phyloP scores from a whole-genome alignment of 2,797 vertebrate genomes.

The Sphaeramia orbicularis region DNA sequence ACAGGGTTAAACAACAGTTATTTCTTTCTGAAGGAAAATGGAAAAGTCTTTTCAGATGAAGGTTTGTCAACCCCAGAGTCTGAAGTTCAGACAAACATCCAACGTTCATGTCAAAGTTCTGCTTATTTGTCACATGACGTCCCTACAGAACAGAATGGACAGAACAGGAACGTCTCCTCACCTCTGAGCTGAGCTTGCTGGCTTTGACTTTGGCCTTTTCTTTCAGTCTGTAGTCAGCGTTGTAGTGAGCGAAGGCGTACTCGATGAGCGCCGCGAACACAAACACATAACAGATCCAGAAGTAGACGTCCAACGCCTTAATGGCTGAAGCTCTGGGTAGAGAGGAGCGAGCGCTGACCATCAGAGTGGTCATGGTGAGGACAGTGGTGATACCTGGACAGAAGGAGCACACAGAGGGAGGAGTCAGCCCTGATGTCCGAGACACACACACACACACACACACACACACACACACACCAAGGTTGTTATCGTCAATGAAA shows the following conservation, averaged over 20 bases:
- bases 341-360: slow-evolving; percentile 96
- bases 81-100: neutral
- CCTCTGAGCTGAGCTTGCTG: slow-evolving; percentile 89
- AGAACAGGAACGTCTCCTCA: slow-evolving; percentile 66
- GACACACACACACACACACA: too few species aligned
- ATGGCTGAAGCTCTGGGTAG: slow-evolving; percentile 96
- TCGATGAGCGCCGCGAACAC: slow-evolving; percentile 97
- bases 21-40: too few species aligned
- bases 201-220: slow-evolving; percentile 93
- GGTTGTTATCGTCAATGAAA: too few species aligned
- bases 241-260: slow-evolving; percentile 98
- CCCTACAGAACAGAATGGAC: slow-evolving; percentile 7
- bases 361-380: slow-evolving; percentile 98
- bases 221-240: slow-evolving; percentile 96
- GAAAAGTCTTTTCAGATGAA: too few species aligned
- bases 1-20: too few species aligned
- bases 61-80: slow-evolving; percentile 40
- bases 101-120: slow-evolving; percentile 34
- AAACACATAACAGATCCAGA: slow-evolving; percentile 99
- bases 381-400: slow-evolving; percentile 98
- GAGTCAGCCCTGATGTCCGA: too few species aligned
- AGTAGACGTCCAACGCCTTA: slow-evolving; percentile 97
- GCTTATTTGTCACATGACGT: slow-evolving; percentile 49
- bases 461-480: too few species aligned
- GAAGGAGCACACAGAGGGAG: slow-evolving; percentile 16